Base-by-base conservation (phyloP, 2,113 vertebrate species). In the Microcebus jonahi region DNA sequence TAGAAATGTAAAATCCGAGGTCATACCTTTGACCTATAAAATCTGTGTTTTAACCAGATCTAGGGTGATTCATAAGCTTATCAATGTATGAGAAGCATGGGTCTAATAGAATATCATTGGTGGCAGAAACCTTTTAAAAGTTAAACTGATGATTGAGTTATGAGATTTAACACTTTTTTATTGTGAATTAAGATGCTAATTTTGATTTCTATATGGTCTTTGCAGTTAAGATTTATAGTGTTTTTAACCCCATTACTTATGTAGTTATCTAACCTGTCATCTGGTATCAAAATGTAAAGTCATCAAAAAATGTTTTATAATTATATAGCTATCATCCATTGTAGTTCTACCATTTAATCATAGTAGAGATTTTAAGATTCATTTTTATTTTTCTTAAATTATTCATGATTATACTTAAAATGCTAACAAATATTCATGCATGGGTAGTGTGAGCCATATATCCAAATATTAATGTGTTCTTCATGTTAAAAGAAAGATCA, bases 401-500 rank as follows among this genome's bases (percentile, higher is more conserved):
- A 86, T 79, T 94, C 91, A 95, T 93, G 14, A 48, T 75, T 90
- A 79, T 90, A 17, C n/a, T 96, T 71, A 77, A 97, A 95, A 97
- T 96, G 86, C 95, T 97, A 96, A 95, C 87, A 92, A 92, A 86
- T 96, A 68, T 91, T 93, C 92, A 94, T 90, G 87, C 76, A 45
- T 93, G 27, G 61, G 45, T 5, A 79, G 13, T 61, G 81, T 96
- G 79, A 93, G 86, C 94, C 95, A 42, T 95, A 12, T 96, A 95
- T 94, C 89, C 90, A 85, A 97, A 89, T 97, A 86, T 87, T 45
- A 70, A 57, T 96, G 57, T 98, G 39, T 68, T 97, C 96, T 97
- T 97, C 96, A 88, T 94, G 95, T 96, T 87, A 71, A 97, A 95
- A 96, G 88, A 91, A 79, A 96, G 79, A 91, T 53, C 94, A 97